Conservation (phyloP, 2,888 invertebrate genomes). For the Rhimphoctona megacephalus region DNA sequence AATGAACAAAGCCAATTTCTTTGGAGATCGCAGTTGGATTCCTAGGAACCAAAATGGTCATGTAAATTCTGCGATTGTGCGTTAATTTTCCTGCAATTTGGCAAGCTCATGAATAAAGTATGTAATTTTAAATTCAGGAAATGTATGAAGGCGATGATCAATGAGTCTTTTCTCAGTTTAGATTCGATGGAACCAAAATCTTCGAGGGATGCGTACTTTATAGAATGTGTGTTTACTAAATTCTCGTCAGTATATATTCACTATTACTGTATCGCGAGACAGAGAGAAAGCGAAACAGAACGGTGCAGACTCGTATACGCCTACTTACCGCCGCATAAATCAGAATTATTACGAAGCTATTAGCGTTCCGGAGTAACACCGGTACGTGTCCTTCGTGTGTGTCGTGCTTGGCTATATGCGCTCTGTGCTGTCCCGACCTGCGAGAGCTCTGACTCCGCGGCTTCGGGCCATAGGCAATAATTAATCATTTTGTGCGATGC, state of each 20-base stretch:
- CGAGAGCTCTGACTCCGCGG: conserved; percentile 56
- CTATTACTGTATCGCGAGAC: conserved; percentile 55
- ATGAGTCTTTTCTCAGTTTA: conserved; percentile 5
- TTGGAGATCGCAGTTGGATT: not conserved
- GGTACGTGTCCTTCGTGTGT: conserved; percentile 80
- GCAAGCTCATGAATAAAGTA: not conserved
- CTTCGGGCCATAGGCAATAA: conserved; percentile 78
- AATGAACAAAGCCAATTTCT: not conserved
- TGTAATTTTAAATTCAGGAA: not conserved
- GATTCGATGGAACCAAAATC: not conserved
- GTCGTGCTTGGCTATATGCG: conserved; percentile 47
- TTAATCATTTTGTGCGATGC: conserved; percentile 80
- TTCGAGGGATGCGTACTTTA: not conserved
- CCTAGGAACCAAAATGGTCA: not conserved
- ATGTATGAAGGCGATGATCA: not conserved
- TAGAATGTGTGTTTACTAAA: conserved; percentile 18
- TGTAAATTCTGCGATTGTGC: not conserved
- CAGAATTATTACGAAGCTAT: conserved; percentile 83
- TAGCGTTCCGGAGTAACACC: conserved; percentile 82
- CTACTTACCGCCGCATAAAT: conserved; percentile 82
- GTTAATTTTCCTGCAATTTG: not conserved
- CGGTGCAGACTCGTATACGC: conserved; percentile 74
- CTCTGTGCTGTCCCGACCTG: conserved; percentile 59
- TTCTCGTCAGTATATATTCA: conserved; percentile 39
- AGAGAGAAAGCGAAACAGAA: conserved; percentile 52